Evolutionary conservation across 2,113 vertebrate species (phyloP).

Genomic region (Columba janthina): DNA sequence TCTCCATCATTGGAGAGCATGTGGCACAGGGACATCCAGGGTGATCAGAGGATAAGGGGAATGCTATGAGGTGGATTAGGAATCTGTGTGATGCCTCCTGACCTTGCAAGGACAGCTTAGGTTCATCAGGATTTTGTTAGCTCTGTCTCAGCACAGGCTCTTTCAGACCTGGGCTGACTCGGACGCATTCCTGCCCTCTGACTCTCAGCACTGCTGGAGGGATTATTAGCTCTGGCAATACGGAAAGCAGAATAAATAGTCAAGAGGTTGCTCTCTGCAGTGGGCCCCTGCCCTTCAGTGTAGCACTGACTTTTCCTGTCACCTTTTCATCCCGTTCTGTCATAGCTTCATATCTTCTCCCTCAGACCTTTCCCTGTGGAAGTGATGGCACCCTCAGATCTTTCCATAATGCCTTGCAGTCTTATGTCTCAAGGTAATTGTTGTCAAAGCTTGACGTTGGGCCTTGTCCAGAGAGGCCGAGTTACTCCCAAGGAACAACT

Average conservation of each 20-base stretch:
- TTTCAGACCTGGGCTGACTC: neutral
- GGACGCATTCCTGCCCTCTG: neutral
- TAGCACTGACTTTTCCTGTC: constrained; percentile 30
- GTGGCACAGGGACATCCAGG: neutral
- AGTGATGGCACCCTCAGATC: constrained; percentile 38
- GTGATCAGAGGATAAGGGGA: neutral
- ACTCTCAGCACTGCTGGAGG: neutral
- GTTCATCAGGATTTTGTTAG: constrained; percentile 23
- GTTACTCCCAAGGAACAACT: neutral
- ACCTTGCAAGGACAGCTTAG: neutral
- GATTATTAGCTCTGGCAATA: constrained; percentile 19
- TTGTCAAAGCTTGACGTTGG: neutral
- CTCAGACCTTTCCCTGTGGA: constrained; percentile 15
- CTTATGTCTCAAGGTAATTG: neutral
- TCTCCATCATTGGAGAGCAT: neutral
- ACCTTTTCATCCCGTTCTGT: constrained; percentile 32
- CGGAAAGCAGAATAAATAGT: constrained; percentile 32
- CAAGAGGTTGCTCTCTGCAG: neutral
- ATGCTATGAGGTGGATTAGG: neutral
- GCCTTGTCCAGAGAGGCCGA: neutral
- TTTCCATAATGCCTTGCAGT: neutral
- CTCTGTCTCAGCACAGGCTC: neutral
- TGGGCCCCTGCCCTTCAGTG: neutral
- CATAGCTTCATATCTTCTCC: constrained; percentile 6
- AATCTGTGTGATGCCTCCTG: neutral